Evolutionary conservation across 1,140 invertebrate genomes (phyloP).

Genomic region (Drosophila littoralis): DNA sequence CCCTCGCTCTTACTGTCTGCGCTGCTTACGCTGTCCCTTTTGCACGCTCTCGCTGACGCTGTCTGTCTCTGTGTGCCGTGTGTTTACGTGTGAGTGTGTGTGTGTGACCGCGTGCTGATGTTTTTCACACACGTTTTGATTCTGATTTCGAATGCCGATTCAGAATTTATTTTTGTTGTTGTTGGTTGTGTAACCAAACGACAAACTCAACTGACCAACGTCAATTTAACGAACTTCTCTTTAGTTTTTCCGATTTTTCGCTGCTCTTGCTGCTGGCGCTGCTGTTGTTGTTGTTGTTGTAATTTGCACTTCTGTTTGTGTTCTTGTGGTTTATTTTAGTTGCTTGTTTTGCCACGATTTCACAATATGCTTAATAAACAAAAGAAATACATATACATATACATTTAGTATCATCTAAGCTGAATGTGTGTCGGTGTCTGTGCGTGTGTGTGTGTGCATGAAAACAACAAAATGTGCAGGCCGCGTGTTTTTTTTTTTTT

Average conservation of each 20-base stretch:
- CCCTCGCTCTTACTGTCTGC: constrained; percentile 18
- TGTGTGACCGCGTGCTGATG: constrained; percentile 49
- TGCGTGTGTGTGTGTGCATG: constrained; percentile 9
- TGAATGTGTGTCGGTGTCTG: constrained; percentile 1
- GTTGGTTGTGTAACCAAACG: constrained; percentile 44
- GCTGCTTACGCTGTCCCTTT: constrained; percentile 6
- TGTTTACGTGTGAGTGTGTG: constrained; percentile 17
- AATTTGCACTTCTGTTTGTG: constrained; percentile 27
- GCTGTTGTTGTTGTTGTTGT: constrained; percentile 3
- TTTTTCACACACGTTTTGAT: constrained; percentile 49
- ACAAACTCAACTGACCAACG: constrained; percentile 42
- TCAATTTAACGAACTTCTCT: constrained; percentile 26
- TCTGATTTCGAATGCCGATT: constrained; percentile 35
- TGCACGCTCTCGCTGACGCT: constrained; percentile 3
- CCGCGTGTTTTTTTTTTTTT: constrained; percentile 33
- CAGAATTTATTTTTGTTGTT: constrained; percentile 35
- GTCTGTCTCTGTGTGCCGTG: neutral
- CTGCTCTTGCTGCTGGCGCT: neutral
- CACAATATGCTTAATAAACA: constrained; percentile 53
- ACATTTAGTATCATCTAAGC: constrained; percentile 23
- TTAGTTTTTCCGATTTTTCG: constrained; percentile 18
- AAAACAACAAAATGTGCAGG: constrained; percentile 40
- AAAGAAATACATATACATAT: constrained; percentile 43
- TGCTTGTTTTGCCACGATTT: constrained; percentile 48
- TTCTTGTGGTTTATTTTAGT: constrained; percentile 18